Base-by-base conservation (phyloP, 2,888 invertebrate species). In the Luperina testacea region DNA sequence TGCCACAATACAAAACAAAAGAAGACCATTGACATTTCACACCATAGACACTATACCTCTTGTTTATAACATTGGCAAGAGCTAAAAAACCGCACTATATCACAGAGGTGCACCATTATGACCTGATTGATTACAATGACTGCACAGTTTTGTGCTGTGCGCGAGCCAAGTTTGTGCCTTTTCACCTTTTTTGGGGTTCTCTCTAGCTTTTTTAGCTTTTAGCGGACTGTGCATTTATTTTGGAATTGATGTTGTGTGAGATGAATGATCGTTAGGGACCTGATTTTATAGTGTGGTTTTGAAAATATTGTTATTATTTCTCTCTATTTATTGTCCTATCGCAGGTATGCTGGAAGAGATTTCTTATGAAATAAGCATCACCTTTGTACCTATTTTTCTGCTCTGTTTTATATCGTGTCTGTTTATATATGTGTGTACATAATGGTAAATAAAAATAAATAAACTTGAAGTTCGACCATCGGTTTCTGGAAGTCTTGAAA, bases 121-220 rank as follows among this genome's bases (percentile, higher is more conserved):
- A 69, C 65, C 88, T 96, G 96, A 96, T 96, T 94, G 94, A 96
- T 96, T 94, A 94, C 91, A 90, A 91, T 96, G 96, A 96, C 94
- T 94, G 65, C 80, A 89, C 92, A 90, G 85, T 92, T 94, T 93
- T 90, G 89, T 86, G 89, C 82, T 92, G 93, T 92, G 88, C 90
- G 90, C 91, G 90, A 93, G 94, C 93, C 92, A 94, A 93, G 90
- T 93, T 93, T 83, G 92, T 92, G 91, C 92, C 91, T 92, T 94
- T 93, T 92, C 73, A 90, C 90, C 91, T 93, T 93, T 94, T 80
- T 94, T 92, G 90, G 92, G 92, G 92, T 91, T 90, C 91, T 80
- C 84, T 88, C 73, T 77, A 81, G 70, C 79, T 80, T 86, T 24
- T 24, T 84, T 80, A 77, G 86, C 80, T 88, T 87, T 88, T 80